Evolutionary conservation across 2,888 invertebrate species (phyloP).

Genomic region (Lithophane ornitopus): DNA sequence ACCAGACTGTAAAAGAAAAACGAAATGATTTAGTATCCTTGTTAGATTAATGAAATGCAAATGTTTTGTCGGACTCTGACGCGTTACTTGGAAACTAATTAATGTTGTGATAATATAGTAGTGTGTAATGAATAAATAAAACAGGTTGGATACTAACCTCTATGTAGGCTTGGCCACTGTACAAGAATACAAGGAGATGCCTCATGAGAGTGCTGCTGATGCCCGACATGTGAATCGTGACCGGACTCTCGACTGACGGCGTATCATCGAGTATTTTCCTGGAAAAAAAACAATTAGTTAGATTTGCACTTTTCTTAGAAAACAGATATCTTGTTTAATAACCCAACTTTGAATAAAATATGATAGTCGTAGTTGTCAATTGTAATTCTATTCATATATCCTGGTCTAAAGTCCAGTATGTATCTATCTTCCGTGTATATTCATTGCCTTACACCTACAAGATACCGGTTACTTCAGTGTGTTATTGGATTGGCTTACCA

Average conservation of each 20-base stretch:
- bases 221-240: constrained; percentile 96
- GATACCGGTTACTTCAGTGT: constrained; percentile 61
- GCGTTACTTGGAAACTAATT: constrained; percentile 54
- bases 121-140: constrained; percentile 53
- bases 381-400: constrained; percentile 52
- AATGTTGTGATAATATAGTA: constrained; percentile 47
- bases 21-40: constrained; percentile 32
- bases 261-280: constrained; percentile 94
- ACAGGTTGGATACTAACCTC: constrained; percentile 89
- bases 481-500: constrained; percentile 68
- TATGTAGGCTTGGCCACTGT: constrained; percentile 96
- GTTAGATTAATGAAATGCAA: constrained; percentile 44
- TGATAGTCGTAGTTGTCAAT: constrained; percentile 26
- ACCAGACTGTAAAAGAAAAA: constrained; percentile 91
- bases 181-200: constrained; percentile 95
- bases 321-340: constrained; percentile 23
- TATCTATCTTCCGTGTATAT: constrained; percentile 54
- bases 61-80: constrained; percentile 25
- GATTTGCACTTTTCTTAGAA: constrained; percentile 28
- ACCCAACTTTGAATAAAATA: constrained; percentile 39
- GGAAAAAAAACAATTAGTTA: constrained; percentile 70
- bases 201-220: constrained; percentile 95
- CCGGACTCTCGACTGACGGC: constrained; percentile 92
- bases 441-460: constrained; percentile 59
- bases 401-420: constrained; percentile 59